Evolutionary conservation across 2,113 vertebrate genomes (phyloP).

Genomic region (Cheilinus undulatus): DNA sequence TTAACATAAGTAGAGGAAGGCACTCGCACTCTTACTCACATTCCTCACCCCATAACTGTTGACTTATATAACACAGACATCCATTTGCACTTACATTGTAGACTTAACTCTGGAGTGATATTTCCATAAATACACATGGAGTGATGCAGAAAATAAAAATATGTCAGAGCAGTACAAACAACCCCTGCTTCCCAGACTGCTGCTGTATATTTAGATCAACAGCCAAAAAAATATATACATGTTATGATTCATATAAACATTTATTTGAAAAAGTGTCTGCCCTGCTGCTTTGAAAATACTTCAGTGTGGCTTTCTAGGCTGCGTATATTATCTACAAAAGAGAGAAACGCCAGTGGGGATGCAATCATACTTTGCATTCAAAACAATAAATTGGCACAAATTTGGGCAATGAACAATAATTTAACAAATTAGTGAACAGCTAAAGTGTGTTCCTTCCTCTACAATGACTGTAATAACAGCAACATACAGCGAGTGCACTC

Average conservation of each 20-base stretch:
- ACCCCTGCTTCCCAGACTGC: not conserved
- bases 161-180: not conserved
- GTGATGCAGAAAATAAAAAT: conserved; percentile 10
- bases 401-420: too few relatives aligned
- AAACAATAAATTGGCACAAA: too few relatives aligned
- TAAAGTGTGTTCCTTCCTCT: too few relatives aligned
- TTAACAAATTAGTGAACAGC: too few relatives aligned
- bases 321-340: too few relatives aligned
- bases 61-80: not conserved
- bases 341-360: too few relatives aligned
- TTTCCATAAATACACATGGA: conserved; percentile 34
- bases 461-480: too few relatives aligned
- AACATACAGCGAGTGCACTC: too few relatives aligned
- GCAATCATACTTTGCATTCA: too few relatives aligned
- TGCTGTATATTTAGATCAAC: conserved; percentile 15
- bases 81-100: conserved; percentile 10
- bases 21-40: not conserved
- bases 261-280: conserved; percentile 5
- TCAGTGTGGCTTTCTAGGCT: conserved; percentile 4
- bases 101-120: not conserved
- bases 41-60: not conserved
- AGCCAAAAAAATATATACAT: not conserved
- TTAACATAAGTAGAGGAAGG: not conserved
- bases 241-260: not conserved
- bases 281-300: not conserved